Base-by-base conservation (phyloP, 2,797 vertebrate genomes). In the Neomorphus geoffroyi region DNA sequence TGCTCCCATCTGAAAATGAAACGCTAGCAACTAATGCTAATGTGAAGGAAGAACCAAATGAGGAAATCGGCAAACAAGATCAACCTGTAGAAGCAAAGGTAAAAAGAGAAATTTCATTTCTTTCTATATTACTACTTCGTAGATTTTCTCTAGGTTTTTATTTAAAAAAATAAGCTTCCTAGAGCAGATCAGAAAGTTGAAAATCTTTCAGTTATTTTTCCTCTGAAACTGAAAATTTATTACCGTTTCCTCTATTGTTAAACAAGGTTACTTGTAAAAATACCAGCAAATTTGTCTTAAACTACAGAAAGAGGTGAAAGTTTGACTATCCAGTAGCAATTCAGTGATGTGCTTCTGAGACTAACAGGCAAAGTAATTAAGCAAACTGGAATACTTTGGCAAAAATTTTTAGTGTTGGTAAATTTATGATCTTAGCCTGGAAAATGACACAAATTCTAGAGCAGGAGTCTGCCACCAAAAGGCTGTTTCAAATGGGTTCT, bases 81-180 rank as follows among this genome's bases (percentile, higher is more conserved):
- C 90, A 94, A 50, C 95, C 88, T 57, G 80, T 73, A 18, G 98
- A 98, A 88, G 33, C 73, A n/a, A 98, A 97, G 98, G 98, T 98
- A 98, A 94, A 62, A 41, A 37, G 10, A 72, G 14, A 62, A 57
- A 14, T 46, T 92, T 85, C 71, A 0, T 1, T 67, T 85, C 48
- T 28, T 74, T 23, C 10, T 46, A 0, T 54, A 15, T 22, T 33
- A 11, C 17, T 41, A 3, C 27, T 37, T 48, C 64, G 18, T 54
- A 1, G 60, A 11, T 80, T 80, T 95, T 83, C 27, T 87, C 9
- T 35, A 19, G 16, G 7, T 30, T 86, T 82, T 69, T 43, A 13
- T 60, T 73, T 62, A 41, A 22, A 89, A 80, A 83, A 71, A 8
- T 28, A 60, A 28, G 22, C n/a, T 91, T 80, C 27, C 13, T 28